phyloP scores from a whole-genome alignment of 92 coral and sea anemone species.

The Umimayanthus kanabou region DNA sequence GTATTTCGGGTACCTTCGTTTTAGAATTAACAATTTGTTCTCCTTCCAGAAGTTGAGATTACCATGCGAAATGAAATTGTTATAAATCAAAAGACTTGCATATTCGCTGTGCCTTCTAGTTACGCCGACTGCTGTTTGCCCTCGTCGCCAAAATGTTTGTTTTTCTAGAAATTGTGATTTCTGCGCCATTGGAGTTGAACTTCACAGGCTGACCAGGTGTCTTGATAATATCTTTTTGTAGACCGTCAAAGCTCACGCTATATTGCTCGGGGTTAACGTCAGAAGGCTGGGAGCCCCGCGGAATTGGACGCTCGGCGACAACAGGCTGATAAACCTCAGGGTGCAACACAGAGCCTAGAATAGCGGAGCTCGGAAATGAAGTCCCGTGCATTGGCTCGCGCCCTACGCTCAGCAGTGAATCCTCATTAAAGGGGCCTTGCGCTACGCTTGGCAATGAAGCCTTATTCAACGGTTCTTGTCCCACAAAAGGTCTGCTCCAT shows the following conservation, averaged over 20 bases:
- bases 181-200: slow-evolving; percentile 23
- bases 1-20: too few species aligned
- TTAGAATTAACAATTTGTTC: too few species aligned
- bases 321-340: neutral
- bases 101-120: neutral
- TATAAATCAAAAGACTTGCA: neutral
- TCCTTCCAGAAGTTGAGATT: too few species aligned
- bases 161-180: slow-evolving; percentile 21
- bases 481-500: neutral
- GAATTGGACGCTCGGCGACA: neutral
- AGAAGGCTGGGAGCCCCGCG: slow-evolving; percentile 8
- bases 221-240: slow-evolving; percentile 24
- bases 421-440: too few species aligned
- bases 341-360: neutral
- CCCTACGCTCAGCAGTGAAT: neutral
- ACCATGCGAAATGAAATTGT: too few species aligned
- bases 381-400: neutral
- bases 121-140: neutral
- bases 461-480: neutral
- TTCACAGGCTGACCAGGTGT: slow-evolving; percentile 13
- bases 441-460: too few species aligned
- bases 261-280: neutral
- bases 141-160: neutral
- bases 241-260: slow-evolving; percentile 22
- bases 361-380: neutral